These are phyloP conservation scores for Saccostrea cuccullata DNA, from an alignment of 1,140 invertebrate species.

Conservation along the genomic window DNA sequence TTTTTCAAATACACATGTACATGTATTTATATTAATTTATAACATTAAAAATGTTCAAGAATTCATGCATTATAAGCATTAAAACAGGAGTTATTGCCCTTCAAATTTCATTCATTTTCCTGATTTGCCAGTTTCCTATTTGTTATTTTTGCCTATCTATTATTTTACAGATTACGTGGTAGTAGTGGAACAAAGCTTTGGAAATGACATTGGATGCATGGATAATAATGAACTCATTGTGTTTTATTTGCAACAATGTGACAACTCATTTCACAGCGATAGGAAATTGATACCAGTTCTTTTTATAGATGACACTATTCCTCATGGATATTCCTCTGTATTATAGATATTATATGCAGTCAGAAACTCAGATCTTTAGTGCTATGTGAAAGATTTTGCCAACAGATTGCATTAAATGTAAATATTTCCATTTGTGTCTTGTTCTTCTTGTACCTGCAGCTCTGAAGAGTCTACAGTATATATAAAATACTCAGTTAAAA, in stretches of 20 bases:
- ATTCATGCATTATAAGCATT: too few species aligned
- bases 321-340: constrained; percentile 17
- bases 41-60: too few species aligned
- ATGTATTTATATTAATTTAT: too few species aligned
- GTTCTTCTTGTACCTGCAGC: too few species aligned
- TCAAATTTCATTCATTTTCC: too few species aligned
- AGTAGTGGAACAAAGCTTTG: constrained; percentile 70
- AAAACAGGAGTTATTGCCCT: too few species aligned
- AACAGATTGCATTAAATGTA: constrained; percentile 17
- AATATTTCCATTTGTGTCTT: not conserved
- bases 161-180: constrained; percentile 67
- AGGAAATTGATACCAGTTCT: not conserved
- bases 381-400: constrained; percentile 1
- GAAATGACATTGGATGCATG: constrained; percentile 60
- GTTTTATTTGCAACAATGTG: not conserved
- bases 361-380: not conserved
- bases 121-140: too few species aligned
- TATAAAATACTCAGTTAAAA: too few species aligned
- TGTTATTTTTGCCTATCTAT: constrained; percentile 23
- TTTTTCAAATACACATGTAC: too few species aligned
- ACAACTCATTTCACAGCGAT: not conserved
- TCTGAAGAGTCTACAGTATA: too few species aligned
- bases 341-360: constrained; percentile 1
- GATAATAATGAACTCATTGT: not conserved
- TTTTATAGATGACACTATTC: not conserved